phyloP scores from a whole-genome alignment of 2,888 invertebrate species.

The Sphaerophoria taeniata region DNA sequence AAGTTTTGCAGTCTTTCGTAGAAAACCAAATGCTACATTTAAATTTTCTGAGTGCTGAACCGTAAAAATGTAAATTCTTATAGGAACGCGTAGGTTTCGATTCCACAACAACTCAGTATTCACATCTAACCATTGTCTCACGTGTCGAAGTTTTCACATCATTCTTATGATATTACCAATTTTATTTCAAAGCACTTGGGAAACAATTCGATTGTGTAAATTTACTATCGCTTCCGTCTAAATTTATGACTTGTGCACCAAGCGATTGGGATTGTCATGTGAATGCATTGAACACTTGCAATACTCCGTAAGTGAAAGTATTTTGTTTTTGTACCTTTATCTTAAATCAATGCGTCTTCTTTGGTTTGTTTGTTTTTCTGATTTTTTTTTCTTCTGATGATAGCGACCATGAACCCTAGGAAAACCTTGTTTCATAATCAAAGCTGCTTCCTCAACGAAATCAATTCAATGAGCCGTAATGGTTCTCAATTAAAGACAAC shows the following conservation, averaged over 20 bases:
- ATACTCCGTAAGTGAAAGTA: constrained; percentile 31
- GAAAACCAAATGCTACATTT: no score
- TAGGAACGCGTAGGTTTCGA: no score
- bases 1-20: no score
- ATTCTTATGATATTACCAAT: no score
- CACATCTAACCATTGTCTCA: no score
- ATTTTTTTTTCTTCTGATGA: neutral
- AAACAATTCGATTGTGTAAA: constrained; percentile 22
- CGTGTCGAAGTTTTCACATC: no score
- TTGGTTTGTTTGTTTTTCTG: no score
- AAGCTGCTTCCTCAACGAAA: constrained; percentile 24
- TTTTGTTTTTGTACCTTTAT: neutral
- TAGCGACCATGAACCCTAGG: constrained; percentile 13
- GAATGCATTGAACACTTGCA: constrained; percentile 17
- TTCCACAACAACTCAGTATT: no score
- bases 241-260: constrained; percentile 40
- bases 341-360: neutral
- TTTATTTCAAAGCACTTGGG: no score
- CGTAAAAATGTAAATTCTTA: no score
- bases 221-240: neutral
- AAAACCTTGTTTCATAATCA: neutral
- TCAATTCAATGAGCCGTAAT: neutral
- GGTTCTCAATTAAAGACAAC: neutral
- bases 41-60: no score
- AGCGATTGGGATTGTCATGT: constrained; percentile 11